These are phyloP conservation scores for Homalodisca vitripennis DNA, from an alignment of 1,140 invertebrate genomes.

Conservation along the genomic window DNA sequence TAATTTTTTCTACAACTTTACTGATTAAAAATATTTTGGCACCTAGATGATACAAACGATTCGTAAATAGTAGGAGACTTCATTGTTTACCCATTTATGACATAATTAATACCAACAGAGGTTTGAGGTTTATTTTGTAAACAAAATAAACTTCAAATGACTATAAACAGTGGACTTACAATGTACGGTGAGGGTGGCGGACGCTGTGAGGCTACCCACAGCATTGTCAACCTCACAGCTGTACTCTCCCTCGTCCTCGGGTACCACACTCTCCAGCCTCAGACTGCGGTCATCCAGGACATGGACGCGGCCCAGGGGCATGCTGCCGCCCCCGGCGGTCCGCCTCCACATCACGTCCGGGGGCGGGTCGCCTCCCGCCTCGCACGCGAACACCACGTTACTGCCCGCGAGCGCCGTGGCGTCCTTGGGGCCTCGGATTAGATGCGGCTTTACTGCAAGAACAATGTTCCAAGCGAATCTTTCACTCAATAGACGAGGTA, in stretches of 20 bases:
- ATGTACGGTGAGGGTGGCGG: slow-evolving; percentile 77
- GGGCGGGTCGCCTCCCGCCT: slow-evolving; percentile 68
- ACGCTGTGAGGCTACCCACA: slow-evolving; percentile 77
- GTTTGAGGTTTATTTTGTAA: too few relatives aligned
- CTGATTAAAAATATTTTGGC: too few relatives aligned
- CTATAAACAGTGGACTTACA: slow-evolving; percentile 61
- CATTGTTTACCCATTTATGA: too few relatives aligned
- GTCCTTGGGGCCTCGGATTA: slow-evolving; percentile 75
- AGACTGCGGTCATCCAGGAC: slow-evolving; percentile 76
- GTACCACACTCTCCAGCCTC: slow-evolving; percentile 67
- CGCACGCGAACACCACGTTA: slow-evolving; percentile 77
- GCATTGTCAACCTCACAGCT: slow-evolving; percentile 88
- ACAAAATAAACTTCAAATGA: too few relatives aligned
- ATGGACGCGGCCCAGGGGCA: slow-evolving; percentile 66
- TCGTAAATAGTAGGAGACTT: too few relatives aligned
- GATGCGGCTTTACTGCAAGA: slow-evolving; percentile 74
- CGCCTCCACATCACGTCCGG: slow-evolving; percentile 71
- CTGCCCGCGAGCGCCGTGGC: slow-evolving; percentile 66
- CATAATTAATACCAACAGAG: too few relatives aligned
- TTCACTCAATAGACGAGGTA: too few relatives aligned
- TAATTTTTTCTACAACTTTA: too few relatives aligned
- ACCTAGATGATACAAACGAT: too few relatives aligned
- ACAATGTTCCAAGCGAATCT: too few relatives aligned
- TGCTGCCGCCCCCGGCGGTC: slow-evolving; percentile 64
- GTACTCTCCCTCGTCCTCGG: slow-evolving; percentile 86